phyloP scores from a whole-genome alignment of 2,888 invertebrate species.

The Monoplex corrugatus region DNA sequence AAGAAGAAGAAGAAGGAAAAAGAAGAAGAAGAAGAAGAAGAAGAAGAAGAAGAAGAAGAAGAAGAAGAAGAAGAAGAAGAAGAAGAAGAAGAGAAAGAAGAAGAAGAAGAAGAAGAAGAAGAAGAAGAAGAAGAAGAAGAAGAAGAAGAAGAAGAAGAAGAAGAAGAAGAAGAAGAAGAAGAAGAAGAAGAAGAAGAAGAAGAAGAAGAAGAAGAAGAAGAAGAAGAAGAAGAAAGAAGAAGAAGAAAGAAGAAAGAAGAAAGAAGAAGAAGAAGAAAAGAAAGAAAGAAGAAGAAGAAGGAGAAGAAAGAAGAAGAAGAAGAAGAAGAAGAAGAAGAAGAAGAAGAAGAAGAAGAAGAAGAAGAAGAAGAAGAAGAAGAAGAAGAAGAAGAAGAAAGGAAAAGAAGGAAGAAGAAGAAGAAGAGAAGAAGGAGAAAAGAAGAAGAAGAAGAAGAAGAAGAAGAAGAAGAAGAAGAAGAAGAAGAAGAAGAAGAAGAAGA shows the following conservation, averaged over 20 bases:
- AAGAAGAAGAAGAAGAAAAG: background rate
- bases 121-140: background rate
- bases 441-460: background rate
- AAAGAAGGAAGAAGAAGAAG: background rate
- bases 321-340: conserved; percentile 4
- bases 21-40: background rate
- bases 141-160: background rate
- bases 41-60: background rate
- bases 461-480: background rate
- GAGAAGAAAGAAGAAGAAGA: conserved; percentile 3
- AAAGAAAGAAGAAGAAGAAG: background rate
- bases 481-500: background rate
- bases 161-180: background rate
- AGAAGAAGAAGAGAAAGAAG: background rate
- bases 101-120: background rate
- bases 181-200: background rate
- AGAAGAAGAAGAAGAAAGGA: background rate
- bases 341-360: background rate
- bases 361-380: background rate
- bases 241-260: background rate
- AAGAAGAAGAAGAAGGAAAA: background rate
- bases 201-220: background rate
- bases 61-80: background rate
- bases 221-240: background rate
- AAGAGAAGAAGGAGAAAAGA: background rate